Conservation (phyloP, 1,140 invertebrate genomes). For the Choristoneura fumiferana region DNA sequence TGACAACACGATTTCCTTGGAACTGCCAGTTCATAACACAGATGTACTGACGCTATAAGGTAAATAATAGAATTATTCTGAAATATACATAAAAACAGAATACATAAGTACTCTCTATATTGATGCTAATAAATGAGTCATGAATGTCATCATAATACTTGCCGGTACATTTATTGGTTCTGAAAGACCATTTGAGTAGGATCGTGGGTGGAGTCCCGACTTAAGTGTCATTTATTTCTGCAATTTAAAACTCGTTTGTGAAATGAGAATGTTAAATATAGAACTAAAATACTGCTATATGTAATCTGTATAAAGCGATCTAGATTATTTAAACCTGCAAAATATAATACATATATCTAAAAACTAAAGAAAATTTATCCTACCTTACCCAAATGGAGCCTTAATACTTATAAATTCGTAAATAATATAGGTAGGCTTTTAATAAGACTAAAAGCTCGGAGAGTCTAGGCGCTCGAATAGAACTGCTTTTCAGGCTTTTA, state of each 20-base stretch:
- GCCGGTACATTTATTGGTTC: slow-evolving; percentile 11
- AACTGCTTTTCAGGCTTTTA: no score
- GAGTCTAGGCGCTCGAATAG: no score
- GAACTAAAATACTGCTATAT: neutral
- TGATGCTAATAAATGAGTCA: slow-evolving; percentile 3
- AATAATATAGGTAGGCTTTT: no score
- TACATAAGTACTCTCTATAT: neutral
- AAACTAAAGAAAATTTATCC: no score
- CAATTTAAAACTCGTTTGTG: slow-evolving; percentile 5
- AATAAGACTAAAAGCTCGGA: no score
- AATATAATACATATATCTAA: no score
- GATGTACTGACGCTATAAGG: neutral
- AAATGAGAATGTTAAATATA: neutral
- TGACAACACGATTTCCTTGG: no score
- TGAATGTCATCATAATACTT: slow-evolving; percentile 8
- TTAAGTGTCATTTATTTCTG: neutral
- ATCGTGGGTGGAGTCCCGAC: neutral
- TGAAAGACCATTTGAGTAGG: neutral
- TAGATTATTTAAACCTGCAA: no score
- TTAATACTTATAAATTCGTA: no score
- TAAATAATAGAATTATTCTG: neutral
- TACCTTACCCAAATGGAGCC: no score
- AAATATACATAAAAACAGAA: slow-evolving; percentile 3
- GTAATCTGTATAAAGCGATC: no score
- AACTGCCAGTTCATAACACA: neutral